Conservation (phyloP, 2,113 vertebrate genomes). For the Verasper variegatus region DNA sequence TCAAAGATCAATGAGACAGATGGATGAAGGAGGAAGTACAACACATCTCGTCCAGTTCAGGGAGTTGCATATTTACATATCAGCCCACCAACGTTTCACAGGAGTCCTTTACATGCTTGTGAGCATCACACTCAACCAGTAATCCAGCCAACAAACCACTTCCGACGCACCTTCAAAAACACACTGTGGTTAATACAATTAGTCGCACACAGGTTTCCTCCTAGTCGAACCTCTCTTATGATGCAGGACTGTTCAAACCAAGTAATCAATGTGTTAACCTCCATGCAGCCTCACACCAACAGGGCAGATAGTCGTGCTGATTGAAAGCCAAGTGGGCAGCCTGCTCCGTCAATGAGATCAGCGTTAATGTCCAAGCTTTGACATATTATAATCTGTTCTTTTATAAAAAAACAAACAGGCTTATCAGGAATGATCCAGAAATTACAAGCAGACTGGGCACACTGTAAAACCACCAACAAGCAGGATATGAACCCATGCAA, state of each 20-base stretch:
- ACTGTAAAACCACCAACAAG: slow-evolving; percentile 8
- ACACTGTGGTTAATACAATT: slow-evolving; percentile 19
- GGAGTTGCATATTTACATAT: neutral
- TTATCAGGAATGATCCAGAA: slow-evolving; percentile 49
- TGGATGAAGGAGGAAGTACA: slow-evolving; percentile 1
- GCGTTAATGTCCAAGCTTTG: slow-evolving; percentile 56
- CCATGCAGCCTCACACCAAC: slow-evolving; percentile 39
- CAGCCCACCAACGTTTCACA: neutral
- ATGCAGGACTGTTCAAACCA: neutral
- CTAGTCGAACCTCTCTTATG: neutral
- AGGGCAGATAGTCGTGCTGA: slow-evolving; percentile 60
- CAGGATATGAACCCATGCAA: slow-evolving; percentile 4
- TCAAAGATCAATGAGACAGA: slow-evolving; percentile 45
- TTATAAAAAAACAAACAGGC: slow-evolving; percentile 36
- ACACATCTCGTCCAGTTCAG: neutral
- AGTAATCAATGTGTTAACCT: slow-evolving; percentile 1
- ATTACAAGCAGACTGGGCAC: slow-evolving; percentile 11
- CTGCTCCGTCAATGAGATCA: slow-evolving; percentile 58
- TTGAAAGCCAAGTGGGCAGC: slow-evolving; percentile 43
- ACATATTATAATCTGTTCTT: slow-evolving; percentile 54
- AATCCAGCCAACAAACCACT: slow-evolving; percentile 10
- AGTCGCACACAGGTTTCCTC: slow-evolving; percentile 1
- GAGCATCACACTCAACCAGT: neutral
- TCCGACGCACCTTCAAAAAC: neutral
- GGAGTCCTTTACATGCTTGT: neutral